Conservation (phyloP, 2,113 vertebrate genomes). For the Galeopterus variegatus region DNA sequence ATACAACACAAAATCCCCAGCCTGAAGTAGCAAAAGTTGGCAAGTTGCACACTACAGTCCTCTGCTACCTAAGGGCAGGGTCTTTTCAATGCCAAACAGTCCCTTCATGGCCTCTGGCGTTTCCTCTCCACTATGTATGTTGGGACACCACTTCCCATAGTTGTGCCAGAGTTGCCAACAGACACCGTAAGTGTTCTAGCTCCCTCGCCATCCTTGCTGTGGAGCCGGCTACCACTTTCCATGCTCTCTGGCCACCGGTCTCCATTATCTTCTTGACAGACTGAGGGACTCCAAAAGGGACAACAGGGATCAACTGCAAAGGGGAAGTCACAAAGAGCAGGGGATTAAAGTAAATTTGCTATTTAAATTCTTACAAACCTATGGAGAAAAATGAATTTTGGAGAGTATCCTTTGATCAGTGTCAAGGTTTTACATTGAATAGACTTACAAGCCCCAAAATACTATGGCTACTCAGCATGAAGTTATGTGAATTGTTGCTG, state of each 20-base stretch:
- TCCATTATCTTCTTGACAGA: slow-evolving; percentile 11
- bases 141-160: neutral
- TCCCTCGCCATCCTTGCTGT: neutral
- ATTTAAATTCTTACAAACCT: slow-evolving; percentile 9
- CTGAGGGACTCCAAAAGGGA: neutral
- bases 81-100: neutral
- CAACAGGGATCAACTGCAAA: neutral
- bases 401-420: neutral
- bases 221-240: neutral
- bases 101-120: neutral
- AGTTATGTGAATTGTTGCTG: neutral
- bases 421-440: neutral
- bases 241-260: neutral
- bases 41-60: neutral
- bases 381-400: neutral
- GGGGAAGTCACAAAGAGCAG: neutral
- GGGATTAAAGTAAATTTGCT: neutral
- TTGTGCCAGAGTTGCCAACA: neutral
- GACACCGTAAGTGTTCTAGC: neutral
- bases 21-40: neutral
- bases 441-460: neutral
- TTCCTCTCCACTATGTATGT: neutral
- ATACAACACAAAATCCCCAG: neutral
- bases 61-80: neutral
- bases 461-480: neutral